Evolutionary conservation across 2,888 invertebrate species (phyloP), one percentile per base, ranked within the genome.

Genomic region (Proisotoma minuta): DNA sequence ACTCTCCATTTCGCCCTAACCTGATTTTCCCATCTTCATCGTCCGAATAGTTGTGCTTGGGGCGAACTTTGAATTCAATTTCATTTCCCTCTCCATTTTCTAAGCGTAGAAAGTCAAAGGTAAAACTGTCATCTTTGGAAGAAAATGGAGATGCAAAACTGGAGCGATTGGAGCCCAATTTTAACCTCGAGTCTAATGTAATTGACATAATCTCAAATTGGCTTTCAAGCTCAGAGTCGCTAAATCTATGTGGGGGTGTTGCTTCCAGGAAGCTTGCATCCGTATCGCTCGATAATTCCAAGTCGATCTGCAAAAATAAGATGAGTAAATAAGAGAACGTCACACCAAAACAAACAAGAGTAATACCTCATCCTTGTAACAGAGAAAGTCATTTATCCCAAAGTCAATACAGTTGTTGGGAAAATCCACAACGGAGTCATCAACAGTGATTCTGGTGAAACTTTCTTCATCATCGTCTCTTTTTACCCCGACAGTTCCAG

Each of bases 321-420:
- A n/a, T n/a, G n/a, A n/a, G n/a, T n/a, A n/a, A n/a, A n/a, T n/a
- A n/a, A n/a, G n/a, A n/a, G n/a, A n/a, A n/a, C n/a, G n/a, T n/a
- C n/a, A n/a, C n/a, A n/a, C n/a, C n/a, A n/a, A n/a, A n/a, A n/a
- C n/a, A n/a, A 34, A 8, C 34, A 59, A 57, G 43, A 10, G 12
- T 18, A 53, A 59, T 60, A 72, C 72, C 67, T 72, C 72, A 57
- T 70, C 66, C 43, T 68, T 69, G 27, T 63, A 65, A 22, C 70
- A 70, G 24, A 72, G 65, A 65, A 68, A 72, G 59, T 73, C 73
- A 43, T 65, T 65, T 56, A 71, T 71, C 40, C 73, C 73, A 59
- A 73, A 73, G 57, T 73, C 73, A 56, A 70, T 60, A 59, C 71
- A 71, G 48, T 56, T 65, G 29, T 63, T 63, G 40, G 60, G 64